Evolutionary conservation across 2,113 vertebrate species (phyloP).

Genomic region (Oplegnathus fasciatus): DNA sequence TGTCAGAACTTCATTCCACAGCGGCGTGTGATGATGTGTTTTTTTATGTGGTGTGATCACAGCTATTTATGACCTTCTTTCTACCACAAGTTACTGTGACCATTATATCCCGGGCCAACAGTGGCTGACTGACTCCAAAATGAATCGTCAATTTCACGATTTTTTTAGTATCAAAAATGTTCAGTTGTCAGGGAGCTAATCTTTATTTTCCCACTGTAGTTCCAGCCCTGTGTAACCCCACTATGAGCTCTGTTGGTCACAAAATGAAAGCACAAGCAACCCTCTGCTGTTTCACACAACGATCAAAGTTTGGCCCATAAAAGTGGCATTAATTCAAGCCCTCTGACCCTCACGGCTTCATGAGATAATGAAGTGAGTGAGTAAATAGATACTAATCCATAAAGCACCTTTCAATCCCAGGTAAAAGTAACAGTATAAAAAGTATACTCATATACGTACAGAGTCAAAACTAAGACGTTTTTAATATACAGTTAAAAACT

Average conservation of each 20-base stretch:
- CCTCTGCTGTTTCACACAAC: not conserved
- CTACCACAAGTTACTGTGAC: not conserved
- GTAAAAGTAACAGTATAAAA: not conserved
- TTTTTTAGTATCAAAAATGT: not conserved
- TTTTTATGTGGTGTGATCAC: not conserved
- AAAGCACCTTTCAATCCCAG: not conserved
- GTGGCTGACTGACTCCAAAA: not conserved
- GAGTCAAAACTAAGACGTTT: not conserved
- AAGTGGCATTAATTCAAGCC: not conserved
- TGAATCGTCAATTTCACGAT: not conserved
- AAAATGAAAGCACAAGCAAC: not conserved
- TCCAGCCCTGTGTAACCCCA: not conserved
- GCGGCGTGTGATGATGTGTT: not conserved
- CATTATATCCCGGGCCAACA: not conserved
- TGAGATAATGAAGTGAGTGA: not conserved
- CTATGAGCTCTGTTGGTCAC: not conserved
- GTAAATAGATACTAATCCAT: not conserved
- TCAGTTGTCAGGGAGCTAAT: not conserved
- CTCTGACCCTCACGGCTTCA: not conserved
- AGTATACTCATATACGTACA: too few species aligned
- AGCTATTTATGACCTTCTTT: not conserved
- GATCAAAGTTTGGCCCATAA: not conserved
- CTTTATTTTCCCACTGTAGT: not conserved
- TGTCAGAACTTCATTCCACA: slow-evolving; percentile 7
- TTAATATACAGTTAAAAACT: not conserved